A percentile compares a stretch with the other conserved stretches of the same genome.
Evolutionary conservation across 2,888 invertebrate species (phyloP).

Genomic region (Lepeophtheirus nordmannii): DNA sequence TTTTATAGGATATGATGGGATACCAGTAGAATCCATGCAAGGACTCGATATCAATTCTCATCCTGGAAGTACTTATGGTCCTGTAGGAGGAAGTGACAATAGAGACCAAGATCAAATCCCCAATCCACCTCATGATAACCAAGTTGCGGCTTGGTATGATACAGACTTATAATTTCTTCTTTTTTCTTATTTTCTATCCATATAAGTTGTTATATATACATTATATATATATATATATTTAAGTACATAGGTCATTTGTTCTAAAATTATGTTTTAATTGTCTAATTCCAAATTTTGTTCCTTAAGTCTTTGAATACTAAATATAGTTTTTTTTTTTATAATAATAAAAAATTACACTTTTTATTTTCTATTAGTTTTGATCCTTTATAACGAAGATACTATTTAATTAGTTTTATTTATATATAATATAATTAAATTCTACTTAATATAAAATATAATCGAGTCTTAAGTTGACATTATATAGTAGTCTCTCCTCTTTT

Average conservation of each 20-base stretch:
- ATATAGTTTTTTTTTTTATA: too few relatives aligned
- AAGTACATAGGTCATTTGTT: neutral
- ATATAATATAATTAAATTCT: too few relatives aligned
- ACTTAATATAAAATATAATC: too few relatives aligned
- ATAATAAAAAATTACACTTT: too few relatives aligned
- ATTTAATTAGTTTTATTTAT: too few relatives aligned
- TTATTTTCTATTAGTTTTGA: too few relatives aligned
- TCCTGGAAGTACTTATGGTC: constrained; percentile 30
- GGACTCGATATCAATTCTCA: constrained; percentile 71
- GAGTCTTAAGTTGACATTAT: too few relatives aligned
- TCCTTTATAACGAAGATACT: too few relatives aligned
- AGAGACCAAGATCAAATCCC: constrained; percentile 35
- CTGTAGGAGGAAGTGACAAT: constrained; percentile 3
- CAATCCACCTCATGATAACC: constrained; percentile 69
- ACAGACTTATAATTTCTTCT: constrained; percentile 57
- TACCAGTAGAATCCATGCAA: constrained; percentile 92
- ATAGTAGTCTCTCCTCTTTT: too few relatives aligned
- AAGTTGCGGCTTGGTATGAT: constrained; percentile 92
- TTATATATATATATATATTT: neutral
- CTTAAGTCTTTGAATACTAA: neutral
- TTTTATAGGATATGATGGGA: constrained; percentile 76
- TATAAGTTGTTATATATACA: neutral
- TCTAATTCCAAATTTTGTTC: neutral
- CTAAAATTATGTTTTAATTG: constrained; percentile 3
- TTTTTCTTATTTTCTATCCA: neutral